These are phyloP conservation scores for Brachionus sp. DNA, from an alignment of 1,140 invertebrate species.

Conservation along the genomic window DNA sequence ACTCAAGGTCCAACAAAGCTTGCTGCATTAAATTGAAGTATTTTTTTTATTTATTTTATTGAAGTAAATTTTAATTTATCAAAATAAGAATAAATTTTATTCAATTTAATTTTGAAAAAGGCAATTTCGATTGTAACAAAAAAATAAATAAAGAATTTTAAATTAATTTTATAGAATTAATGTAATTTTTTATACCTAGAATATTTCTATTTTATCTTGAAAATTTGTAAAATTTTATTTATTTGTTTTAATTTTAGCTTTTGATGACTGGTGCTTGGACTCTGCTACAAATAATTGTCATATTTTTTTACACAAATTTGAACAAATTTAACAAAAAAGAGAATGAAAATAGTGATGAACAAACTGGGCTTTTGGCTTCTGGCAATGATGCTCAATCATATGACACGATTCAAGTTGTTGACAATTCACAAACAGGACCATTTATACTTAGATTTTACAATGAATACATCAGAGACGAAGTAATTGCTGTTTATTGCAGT, in stretches of 20 bases:
- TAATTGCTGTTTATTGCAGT: constrained; percentile 47
- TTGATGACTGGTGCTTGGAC: constrained; percentile 40
- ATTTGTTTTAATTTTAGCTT: too few relatives aligned
- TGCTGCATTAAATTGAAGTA: too few relatives aligned
- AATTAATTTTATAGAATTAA: too few relatives aligned
- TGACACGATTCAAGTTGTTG: neutral
- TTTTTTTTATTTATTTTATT: too few relatives aligned
- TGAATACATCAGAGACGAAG: constrained; percentile 48
- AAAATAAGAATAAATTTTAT: constrained; percentile 1
- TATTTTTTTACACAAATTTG: constrained; percentile 46
- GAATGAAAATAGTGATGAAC: neutral
- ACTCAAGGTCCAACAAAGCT: neutral
- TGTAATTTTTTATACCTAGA: too few relatives aligned
- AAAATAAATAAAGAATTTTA: too few relatives aligned
- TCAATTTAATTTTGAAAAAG: neutral
- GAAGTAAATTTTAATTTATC: neutral
- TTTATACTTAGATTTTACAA: constrained; percentile 21
- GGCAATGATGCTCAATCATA: neutral
- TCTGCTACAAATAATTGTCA: neutral
- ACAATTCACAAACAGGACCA: constrained; percentile 29
- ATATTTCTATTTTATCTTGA: too few relatives aligned
- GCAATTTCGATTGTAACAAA: too few relatives aligned
- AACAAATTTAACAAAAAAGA: neutral
- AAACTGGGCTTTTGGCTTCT: constrained; percentile 27
- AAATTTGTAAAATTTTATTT: too few relatives aligned